Conservation (phyloP, 2,888 invertebrate species). For the Spatulosminthurus flaviceps region DNA sequence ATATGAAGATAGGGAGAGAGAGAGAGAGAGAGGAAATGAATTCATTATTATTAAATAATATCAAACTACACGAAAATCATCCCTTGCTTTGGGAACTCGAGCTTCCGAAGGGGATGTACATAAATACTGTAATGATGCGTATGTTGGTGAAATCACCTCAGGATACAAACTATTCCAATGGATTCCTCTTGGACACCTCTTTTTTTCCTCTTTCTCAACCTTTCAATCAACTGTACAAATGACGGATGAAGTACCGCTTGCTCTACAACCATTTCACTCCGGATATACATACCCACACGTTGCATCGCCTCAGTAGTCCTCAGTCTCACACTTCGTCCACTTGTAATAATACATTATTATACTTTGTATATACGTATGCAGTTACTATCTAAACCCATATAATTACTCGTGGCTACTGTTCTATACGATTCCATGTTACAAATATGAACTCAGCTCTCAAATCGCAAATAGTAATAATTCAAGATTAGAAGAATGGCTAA, state of each 20-base stretch:
- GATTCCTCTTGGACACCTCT: not conserved
- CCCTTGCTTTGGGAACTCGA: not conserved
- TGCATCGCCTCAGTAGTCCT: too few species aligned
- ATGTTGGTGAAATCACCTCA: not conserved
- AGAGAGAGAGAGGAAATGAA: constrained; percentile 10
- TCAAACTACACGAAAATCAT: not conserved
- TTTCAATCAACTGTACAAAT: constrained; percentile 52
- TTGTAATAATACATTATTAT: too few species aligned
- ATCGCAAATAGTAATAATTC: not conserved
- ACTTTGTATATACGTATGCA: too few species aligned
- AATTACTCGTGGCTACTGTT: not conserved
- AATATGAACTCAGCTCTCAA: not conserved
- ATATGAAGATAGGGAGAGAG: too few species aligned
- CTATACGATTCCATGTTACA: not conserved
- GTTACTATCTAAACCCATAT: too few species aligned
- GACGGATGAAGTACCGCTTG: constrained; percentile 52
- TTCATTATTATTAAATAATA: not conserved
- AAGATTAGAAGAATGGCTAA: not conserved
- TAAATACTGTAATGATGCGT: not conserved
- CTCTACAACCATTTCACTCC: not conserved
- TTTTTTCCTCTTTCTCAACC: constrained; percentile 36
- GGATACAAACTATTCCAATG: not conserved
- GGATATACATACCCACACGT: not conserved
- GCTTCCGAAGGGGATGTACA: constrained; percentile 4
- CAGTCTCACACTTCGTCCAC: not conserved